Evolutionary conservation across 2,113 vertebrate species (phyloP).

Genomic region (Dasypus novemcinctus): DNA sequence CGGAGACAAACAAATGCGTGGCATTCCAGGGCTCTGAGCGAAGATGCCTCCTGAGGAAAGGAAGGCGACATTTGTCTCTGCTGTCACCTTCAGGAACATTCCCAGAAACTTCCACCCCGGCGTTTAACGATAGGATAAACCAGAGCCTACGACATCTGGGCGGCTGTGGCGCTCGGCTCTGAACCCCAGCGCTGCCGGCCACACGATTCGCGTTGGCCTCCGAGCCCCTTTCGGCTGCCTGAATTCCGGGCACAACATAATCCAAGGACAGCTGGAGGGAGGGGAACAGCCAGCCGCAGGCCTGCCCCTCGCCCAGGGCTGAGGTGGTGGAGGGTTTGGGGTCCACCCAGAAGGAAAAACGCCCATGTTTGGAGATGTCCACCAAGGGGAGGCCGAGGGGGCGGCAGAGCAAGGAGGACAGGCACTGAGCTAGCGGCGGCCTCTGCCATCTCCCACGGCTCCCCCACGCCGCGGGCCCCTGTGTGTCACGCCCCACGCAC

Average conservation of each 20-base stretch:
- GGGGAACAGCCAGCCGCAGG: not conserved
- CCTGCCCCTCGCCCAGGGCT: not conserved
- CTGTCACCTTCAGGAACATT: not conserved
- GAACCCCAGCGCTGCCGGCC: not conserved
- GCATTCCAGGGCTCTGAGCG: slow-evolving; percentile 51
- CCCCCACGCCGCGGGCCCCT: rapidly evolving
- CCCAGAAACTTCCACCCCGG: not conserved
- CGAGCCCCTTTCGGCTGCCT: not conserved
- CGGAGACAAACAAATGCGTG: not conserved
- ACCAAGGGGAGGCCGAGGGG: not conserved
- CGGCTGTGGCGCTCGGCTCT: rapidly evolving
- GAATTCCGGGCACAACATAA: not conserved
- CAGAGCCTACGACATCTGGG: not conserved
- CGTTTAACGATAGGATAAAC: not conserved
- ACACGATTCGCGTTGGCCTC: not conserved
- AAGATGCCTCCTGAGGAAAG: not conserved
- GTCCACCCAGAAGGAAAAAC: not conserved
- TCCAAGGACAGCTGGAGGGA: not conserved
- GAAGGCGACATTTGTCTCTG: not conserved
- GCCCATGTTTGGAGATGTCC: not conserved
- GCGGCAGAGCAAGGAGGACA: not conserved
- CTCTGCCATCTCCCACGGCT: not conserved
- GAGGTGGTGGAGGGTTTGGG: not conserved
- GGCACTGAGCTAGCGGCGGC: rapidly evolving
- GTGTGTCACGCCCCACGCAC: rapidly evolving